These are phyloP conservation scores for Propithecus coquereli DNA, from an alignment of 2,113 vertebrate genomes.

Conservation along the genomic window DNA sequence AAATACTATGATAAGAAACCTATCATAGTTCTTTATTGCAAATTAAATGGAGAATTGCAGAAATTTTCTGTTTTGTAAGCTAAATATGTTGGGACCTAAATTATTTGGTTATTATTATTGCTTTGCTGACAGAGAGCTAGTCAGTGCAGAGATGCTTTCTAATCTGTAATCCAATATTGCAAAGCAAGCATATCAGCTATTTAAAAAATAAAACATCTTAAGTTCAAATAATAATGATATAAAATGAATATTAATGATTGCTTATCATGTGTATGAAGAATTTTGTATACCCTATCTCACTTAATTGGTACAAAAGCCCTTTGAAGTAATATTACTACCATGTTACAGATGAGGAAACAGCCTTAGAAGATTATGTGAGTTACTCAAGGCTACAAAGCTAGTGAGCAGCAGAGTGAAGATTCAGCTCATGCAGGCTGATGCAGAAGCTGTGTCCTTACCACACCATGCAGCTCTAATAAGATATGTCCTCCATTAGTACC, in stretches of 20 bases:
- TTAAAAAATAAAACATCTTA: background rate
- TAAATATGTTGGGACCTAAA: background rate
- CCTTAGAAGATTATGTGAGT: background rate
- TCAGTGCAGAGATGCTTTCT: constrained; percentile 17
- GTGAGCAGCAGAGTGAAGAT: background rate
- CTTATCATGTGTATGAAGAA: background rate
- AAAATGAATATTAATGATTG: background rate
- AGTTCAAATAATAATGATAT: background rate
- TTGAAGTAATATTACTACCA: background rate
- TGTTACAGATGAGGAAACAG: background rate
- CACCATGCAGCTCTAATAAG: background rate
- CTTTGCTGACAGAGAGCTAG: background rate
- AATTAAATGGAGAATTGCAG: background rate
- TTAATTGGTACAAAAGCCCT: background rate
- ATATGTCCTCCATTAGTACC: background rate
- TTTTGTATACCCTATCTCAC: background rate
- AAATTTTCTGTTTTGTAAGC: background rate
- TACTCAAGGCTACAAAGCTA: background rate
- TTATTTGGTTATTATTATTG: background rate
- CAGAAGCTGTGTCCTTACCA: background rate
- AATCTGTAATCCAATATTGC: background rate
- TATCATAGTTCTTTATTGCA: background rate
- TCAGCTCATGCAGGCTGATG: background rate
- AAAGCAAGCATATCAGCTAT: background rate
- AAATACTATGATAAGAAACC: background rate